Evolutionary conservation across 2,113 vertebrate genomes (phyloP), one percentile per base, ranked within the genome.

Genomic region (Syngnathus floridae): DNA sequence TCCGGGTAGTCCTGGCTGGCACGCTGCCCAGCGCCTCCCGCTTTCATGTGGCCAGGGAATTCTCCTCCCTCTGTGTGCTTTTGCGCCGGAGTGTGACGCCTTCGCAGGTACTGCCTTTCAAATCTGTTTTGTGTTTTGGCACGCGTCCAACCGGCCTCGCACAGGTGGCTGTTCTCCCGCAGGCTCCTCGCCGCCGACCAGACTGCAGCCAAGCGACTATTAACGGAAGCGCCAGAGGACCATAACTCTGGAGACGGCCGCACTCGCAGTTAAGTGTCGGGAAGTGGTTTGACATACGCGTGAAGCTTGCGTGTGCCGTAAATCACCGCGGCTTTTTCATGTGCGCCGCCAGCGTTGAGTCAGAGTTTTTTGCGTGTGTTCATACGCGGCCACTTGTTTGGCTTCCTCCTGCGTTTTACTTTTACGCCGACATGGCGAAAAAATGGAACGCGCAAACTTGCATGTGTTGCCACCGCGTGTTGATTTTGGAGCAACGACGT

Each of bases 1-100:
- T 90, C 88, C 77, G 90, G 81, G 88, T 92, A 90, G 86, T 75
- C 72, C 82, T 70, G 67, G 65, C 79, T 92, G 92, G 92, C 90
- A 14, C 71, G 45, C 43, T 72, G 91, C 92, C 90, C 68, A 82
- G 68, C 54, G 81, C 87, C 84, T 82, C 74, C 75, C 26, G 65
- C 92, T 95, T 94, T 94, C 75, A 92, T 93, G 92, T 93, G 92
- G 91, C 89, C 84, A 57, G 82, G 84, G 87, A 90, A 90, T 89
- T 88, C 81, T 37, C 81, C 86, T 84, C 74, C 73, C 81, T 78
- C 87, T 66, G 67, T 62, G 70, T 67, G 61, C 26, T 58, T 79
- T 80, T 82, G 83, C 74, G 55, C 68, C 57, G 1, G 73, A 84
- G 79, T 86, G 79, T 78, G 83, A 87, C 74, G 71, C 83, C 88